phyloP scores from a whole-genome alignment of 2,888 invertebrate species.

The Anthoptus insignis region DNA sequence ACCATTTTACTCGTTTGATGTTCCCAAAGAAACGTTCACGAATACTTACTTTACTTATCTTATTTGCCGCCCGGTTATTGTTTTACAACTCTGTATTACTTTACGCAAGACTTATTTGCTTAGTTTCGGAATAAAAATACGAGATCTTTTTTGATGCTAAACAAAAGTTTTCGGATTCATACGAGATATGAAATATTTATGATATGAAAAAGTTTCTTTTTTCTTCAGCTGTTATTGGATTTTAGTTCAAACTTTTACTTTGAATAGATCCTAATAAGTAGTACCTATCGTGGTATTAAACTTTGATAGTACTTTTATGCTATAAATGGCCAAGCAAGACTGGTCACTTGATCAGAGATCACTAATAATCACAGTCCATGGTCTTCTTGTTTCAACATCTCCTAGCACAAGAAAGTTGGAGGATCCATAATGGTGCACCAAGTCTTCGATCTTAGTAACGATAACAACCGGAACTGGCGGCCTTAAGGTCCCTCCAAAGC shows the following conservation, averaged over 20 bases:
- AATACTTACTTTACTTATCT: constrained; percentile 13
- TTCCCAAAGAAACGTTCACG: background rate
- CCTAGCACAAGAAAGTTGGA: too few relatives aligned
- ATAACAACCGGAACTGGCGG: too few relatives aligned
- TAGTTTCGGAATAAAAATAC: constrained; percentile 14
- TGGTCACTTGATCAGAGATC: too few relatives aligned
- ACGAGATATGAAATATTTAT: constrained; percentile 9
- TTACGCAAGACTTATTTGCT: constrained; percentile 8
- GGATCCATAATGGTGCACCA: too few relatives aligned
- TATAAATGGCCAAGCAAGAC: too few relatives aligned
- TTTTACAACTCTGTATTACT: constrained; percentile 16
- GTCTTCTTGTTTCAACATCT: too few relatives aligned
- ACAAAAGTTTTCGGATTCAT: constrained; percentile 20
- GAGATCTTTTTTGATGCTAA: constrained; percentile 5
- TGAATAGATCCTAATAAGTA: background rate
- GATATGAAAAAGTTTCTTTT: background rate
- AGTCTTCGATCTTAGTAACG: too few relatives aligned
- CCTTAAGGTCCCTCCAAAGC: too few relatives aligned
- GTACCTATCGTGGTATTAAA: too few relatives aligned
- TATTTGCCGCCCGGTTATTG: constrained; percentile 15
- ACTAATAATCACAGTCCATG: too few relatives aligned
- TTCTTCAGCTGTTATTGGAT: background rate
- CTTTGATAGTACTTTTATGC: too few relatives aligned
- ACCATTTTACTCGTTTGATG: background rate
- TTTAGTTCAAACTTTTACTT: background rate